phyloP scores from a whole-genome alignment of 2,888 invertebrate genomes.

The Nezara viridula region DNA sequence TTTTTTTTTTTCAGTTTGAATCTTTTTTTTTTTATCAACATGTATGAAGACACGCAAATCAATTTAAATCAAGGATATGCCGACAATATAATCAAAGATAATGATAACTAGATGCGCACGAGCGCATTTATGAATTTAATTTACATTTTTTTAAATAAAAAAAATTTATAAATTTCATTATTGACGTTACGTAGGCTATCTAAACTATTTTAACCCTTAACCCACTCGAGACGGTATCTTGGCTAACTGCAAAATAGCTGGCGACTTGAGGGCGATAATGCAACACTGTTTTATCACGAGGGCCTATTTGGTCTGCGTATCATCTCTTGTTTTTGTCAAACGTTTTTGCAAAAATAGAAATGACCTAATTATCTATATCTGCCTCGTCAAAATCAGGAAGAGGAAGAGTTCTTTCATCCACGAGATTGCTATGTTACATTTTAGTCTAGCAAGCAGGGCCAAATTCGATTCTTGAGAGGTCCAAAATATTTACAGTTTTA shows the following conservation, averaged over 20 bases:
- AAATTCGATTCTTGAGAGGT: too few species aligned
- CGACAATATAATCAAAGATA: neutral
- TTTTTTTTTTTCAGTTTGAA: too few species aligned
- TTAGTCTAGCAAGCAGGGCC: neutral
- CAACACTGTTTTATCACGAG: neutral
- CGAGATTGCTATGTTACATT: neutral
- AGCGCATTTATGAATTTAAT: neutral
- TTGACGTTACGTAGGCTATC: neutral
- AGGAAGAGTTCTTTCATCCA: neutral
- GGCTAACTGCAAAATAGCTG: slow-evolving; percentile 35
- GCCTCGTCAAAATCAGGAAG: neutral
- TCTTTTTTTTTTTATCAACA: too few species aligned
- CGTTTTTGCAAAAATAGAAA: neutral
- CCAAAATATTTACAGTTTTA: too few species aligned
- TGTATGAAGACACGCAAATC: neutral
- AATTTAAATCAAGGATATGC: neutral
- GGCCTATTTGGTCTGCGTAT: neutral
- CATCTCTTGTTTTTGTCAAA: neutral
- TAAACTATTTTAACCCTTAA: slow-evolving; percentile 2
- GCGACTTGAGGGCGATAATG: slow-evolving; percentile 27
- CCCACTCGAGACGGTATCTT: neutral
- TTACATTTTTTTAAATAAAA: neutral
- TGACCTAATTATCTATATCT: slow-evolving; percentile 9
- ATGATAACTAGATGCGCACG: neutral
- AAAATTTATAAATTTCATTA: neutral